Evolutionary conservation across 2,113 vertebrate genomes (phyloP).

Genomic region (Odontophorus gujanensis): DNA sequence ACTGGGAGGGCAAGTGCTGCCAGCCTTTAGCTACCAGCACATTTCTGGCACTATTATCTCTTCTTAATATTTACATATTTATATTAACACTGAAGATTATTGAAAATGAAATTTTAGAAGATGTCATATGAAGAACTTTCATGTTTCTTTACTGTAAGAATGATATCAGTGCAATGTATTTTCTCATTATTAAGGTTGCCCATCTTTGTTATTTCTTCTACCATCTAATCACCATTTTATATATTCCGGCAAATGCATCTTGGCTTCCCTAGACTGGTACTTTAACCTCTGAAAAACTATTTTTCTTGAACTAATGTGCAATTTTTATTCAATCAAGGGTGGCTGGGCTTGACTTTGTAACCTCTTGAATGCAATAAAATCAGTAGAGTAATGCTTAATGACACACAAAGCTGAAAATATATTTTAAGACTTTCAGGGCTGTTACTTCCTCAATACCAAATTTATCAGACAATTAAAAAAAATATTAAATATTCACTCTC

Average conservation of each 20-base stretch:
- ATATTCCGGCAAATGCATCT: slow-evolving; percentile 42
- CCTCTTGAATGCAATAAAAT: slow-evolving; percentile 47
- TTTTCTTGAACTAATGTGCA: slow-evolving; percentile 55
- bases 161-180: fast-evolving
- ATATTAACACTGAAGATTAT: neutral
- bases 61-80: neutral
- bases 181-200: neutral
- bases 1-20: fast-evolving
- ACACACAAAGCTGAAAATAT: slow-evolving; percentile 50
- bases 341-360: slow-evolving; percentile 54
- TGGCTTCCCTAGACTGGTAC: slow-evolving; percentile 30
- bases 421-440: slow-evolving; percentile 62
- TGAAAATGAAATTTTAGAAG: neutral
- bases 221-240: slow-evolving; percentile 21
- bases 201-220: slow-evolving; percentile 13
- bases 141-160: neutral
- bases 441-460: slow-evolving; percentile 68
- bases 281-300: slow-evolving; percentile 58
- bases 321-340: slow-evolving; percentile 53
- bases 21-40: fast-evolving
- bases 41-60: neutral
- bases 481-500: slow-evolving; percentile 60
- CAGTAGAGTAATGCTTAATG: slow-evolving; percentile 55
- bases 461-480: slow-evolving; percentile 64
- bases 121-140: neutral